phyloP scores from a whole-genome alignment of 1,140 invertebrate genomes.

The Temnothorax nylanderi region DNA sequence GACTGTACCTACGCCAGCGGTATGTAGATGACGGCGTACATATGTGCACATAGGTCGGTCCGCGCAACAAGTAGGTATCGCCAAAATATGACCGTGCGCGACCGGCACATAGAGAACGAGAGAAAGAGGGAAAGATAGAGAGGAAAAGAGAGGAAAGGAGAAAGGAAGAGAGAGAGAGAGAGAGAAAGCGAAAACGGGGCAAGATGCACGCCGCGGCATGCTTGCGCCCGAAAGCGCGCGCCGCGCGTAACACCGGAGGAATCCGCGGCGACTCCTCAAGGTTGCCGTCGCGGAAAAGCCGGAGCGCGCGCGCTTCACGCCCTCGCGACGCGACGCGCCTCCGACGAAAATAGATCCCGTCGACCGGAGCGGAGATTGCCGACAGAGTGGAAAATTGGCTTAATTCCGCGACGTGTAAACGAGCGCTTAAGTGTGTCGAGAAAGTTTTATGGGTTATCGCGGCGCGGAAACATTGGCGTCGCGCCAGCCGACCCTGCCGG shows the following conservation, averaged over 20 bases:
- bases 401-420: constrained; percentile 47
- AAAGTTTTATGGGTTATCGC: constrained; percentile 59
- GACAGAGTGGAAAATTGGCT: constrained; percentile 60
- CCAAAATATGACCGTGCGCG: constrained; percentile 80
- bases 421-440: constrained; percentile 57
- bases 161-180: constrained; percentile 16
- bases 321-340: constrained; percentile 18
- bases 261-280: constrained; percentile 39
- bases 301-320: constrained; percentile 17
- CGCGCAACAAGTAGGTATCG: constrained; percentile 83
- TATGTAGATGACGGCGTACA: constrained; percentile 64
- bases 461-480: constrained; percentile 55
- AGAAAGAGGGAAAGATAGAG: constrained; percentile 20
- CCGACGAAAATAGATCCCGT: constrained; percentile 52
- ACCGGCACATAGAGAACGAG: constrained; percentile 45
- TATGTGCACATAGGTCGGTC: constrained; percentile 66
- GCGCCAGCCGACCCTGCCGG: constrained; percentile 30
- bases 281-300: constrained; percentile 51
- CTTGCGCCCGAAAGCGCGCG: background rate
- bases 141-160: background rate
- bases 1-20: constrained; percentile 58
- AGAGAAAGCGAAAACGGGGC: background rate
- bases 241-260: constrained; percentile 46
- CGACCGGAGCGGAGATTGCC: constrained; percentile 33
- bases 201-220: constrained; percentile 7